Evolutionary conservation across 2,888 invertebrate species (phyloP).

Genomic region (Pilophorus perplexus): DNA sequence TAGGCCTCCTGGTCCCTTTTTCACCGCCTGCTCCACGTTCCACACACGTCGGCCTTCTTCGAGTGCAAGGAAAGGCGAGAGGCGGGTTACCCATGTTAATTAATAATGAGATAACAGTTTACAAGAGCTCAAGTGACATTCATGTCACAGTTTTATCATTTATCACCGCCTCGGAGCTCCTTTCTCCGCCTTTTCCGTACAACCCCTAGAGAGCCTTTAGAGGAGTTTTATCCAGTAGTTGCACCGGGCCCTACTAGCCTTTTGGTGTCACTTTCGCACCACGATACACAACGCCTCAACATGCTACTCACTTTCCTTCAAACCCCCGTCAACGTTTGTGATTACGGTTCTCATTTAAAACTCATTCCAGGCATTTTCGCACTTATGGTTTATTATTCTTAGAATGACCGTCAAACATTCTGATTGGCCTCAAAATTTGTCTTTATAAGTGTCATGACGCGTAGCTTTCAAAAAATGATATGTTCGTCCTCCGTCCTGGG

Average conservation of each 20-base stretch:
- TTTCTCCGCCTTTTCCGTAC: slow-evolving; percentile 1
- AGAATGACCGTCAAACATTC: too few species aligned
- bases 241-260: neutral
- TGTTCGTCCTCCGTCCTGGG: too few species aligned
- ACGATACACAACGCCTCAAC: too few species aligned
- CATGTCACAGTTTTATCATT: slow-evolving; percentile 28
- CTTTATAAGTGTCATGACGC: too few species aligned
- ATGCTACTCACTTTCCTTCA: too few species aligned
- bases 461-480: too few species aligned
- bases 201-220: slow-evolving; percentile 3
- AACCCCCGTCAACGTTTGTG: too few species aligned
- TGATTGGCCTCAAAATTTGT: too few species aligned
- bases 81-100: slow-evolving; percentile 10
- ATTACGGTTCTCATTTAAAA: too few species aligned
- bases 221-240: slow-evolving; percentile 11
- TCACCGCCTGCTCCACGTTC: neutral
- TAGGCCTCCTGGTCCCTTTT: neutral
- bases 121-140: slow-evolving; percentile 29
- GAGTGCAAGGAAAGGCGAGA: too few species aligned
- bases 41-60: neutral
- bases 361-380: too few species aligned
- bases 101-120: slow-evolving; percentile 28
- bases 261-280: neutral
- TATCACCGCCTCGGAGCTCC: slow-evolving; percentile 20
- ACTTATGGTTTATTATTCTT: too few species aligned